A percentile compares a stretch with the other conserved stretches of the same genome.
Evolutionary conservation across 1,140 invertebrate species (phyloP).

Genomic region (Trichonephila inaurata): DNA sequence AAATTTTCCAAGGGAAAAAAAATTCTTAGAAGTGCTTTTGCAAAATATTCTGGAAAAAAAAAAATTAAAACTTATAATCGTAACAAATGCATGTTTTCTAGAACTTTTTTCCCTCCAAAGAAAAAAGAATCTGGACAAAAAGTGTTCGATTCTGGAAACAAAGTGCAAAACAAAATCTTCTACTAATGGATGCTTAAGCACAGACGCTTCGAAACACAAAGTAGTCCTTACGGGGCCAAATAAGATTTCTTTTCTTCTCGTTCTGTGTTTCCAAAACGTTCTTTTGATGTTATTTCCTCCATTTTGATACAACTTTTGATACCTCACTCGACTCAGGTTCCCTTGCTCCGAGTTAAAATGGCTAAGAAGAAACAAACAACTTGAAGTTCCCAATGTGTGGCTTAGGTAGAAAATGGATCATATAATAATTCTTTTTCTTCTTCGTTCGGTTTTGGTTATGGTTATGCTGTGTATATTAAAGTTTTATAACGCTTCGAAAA

Average conservation of each 20-base stretch:
- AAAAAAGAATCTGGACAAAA: not conserved
- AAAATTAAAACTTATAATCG: not conserved
- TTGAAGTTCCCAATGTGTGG: not conserved
- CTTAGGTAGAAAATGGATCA: not conserved
- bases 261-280: not conserved
- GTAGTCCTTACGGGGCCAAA: not conserved
- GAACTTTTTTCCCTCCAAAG: not conserved
- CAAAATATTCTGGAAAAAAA: not conserved
- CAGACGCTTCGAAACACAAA: constrained; percentile 13
- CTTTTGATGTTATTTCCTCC: constrained; percentile 15
- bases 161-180: not conserved
- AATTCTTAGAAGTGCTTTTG: no score
- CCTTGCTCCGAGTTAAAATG: constrained; percentile 13
- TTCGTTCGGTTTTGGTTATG: not conserved
- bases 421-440: not conserved
- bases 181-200: not conserved
- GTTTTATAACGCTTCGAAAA: not conserved
- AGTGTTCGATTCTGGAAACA: not conserved
- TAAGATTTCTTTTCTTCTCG: not conserved
- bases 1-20: no score
- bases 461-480: not conserved
- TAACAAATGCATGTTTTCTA: not conserved
- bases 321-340: not conserved
- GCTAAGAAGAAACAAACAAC: not conserved
- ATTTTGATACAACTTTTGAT: constrained; percentile 10